Base-by-base conservation (phyloP, 2,113 vertebrate species). In the Hemicordylus capensis region DNA sequence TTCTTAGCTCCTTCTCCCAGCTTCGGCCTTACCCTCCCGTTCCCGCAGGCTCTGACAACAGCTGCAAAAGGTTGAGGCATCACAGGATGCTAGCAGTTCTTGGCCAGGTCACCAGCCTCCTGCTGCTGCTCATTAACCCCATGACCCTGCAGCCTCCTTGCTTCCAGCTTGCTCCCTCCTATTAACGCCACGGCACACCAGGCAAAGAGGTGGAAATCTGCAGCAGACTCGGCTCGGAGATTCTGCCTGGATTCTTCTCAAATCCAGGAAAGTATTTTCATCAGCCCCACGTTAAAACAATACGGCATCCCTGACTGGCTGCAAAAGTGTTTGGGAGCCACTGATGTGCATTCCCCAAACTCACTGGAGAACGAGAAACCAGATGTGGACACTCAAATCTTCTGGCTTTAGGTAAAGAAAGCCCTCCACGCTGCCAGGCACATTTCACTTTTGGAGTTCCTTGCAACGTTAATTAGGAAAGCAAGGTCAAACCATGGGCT, bases 131-230 rank as follows among this genome's bases (percentile, higher is more conserved):
- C 56, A 37, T n/a, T 77, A 77, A 87, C 54, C 42, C 54, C 51
- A 15, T 8, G 31, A 48, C 69, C 61, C 39, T 11, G 1, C 37
- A 5, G 2, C 24, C n/a, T 28, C 37, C 4, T n/a, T 39, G 42
- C n/a, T 82, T 15, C 6, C 34, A 48, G 31, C 26, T 66, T n/a
- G 1, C 24, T 46, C 4, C 10, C 3, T 3, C 0, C 1, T 22
- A 2, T 5, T 37, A n/a, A 4, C 0, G 1, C 5, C 4, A 22
- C 17, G 14, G n/a, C n/a, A n/a, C n/a, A n/a, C 46, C 11, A 7
- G 1, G n/a, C 6, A 22, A 56, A 46, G 28, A 46, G 64, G 46
- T n/a, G 31, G 11, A 0, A 0, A 37, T 0, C 0, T 0, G 3
- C 48, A 26, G 46, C 37, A 20, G 70, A 1, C 6, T 44, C 20